A percentile compares a stretch with the other conserved stretches of the same genome.
Evolutionary conservation across 1,140 invertebrate species (phyloP).

Genomic region (Bombus superbus): DNA sequence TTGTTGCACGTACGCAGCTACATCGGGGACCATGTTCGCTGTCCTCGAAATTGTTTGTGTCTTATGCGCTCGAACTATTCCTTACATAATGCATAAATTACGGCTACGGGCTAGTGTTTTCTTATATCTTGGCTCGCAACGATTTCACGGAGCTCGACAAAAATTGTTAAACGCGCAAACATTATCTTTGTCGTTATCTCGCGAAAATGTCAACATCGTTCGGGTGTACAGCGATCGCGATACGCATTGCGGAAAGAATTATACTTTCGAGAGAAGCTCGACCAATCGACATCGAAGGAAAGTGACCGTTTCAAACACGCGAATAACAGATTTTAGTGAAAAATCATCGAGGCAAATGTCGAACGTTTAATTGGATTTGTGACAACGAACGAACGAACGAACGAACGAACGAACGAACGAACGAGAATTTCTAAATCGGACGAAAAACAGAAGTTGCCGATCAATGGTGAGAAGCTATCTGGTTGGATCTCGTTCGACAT

Average conservation of each 20-base stretch:
- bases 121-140: too few species aligned
- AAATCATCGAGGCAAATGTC: neutral
- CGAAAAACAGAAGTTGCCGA: constrained; percentile 22
- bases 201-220: neutral
- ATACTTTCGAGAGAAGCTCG: neutral
- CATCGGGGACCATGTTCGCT: neutral
- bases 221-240: too few species aligned
- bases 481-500: constrained; percentile 12
- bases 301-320: neutral
- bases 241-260: neutral
- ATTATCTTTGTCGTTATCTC: neutral
- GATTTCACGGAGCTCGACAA: neutral
- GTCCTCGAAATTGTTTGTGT: neutral
- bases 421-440: neutral
- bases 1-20: too few species aligned
- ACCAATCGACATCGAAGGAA: neutral
- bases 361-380: neutral
- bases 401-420: too few species aligned
- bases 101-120: neutral
- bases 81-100: neutral
- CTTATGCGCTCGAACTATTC: neutral
- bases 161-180: neutral
- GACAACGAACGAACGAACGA: neutral
- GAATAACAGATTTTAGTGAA: neutral
- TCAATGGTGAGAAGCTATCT: constrained; percentile 11